Percentiles rank a stretch among this genome's conserved stretches.
phyloP scores from a whole-genome alignment of 2,113 vertebrate genomes.

The Pogona vitticeps region DNA sequence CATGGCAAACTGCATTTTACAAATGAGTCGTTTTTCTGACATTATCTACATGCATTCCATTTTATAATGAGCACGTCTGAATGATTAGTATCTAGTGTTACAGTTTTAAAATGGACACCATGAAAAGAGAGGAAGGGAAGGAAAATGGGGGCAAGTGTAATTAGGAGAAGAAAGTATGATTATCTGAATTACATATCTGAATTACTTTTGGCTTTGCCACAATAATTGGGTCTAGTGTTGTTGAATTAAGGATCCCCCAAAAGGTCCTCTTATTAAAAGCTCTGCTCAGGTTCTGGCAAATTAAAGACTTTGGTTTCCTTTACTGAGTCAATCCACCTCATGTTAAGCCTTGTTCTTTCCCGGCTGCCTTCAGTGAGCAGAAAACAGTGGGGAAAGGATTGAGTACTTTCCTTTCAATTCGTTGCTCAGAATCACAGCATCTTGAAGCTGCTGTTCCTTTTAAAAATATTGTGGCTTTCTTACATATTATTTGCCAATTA shows the following conservation, averaged over 20 bases:
- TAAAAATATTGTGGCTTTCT: too few relatives aligned
- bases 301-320: too few relatives aligned
- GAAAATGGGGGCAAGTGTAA: background rate
- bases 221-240: background rate
- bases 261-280: too few relatives aligned
- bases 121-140: background rate
- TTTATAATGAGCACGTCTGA: background rate
- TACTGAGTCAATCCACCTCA: too few relatives aligned
- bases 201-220: background rate
- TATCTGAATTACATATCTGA: background rate
- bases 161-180: background rate
- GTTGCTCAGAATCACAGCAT: too few relatives aligned
- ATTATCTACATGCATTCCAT: background rate
- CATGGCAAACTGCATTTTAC: background rate
- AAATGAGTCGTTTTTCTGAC: background rate
- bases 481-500: too few relatives aligned
- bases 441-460: too few relatives aligned
- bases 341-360: too few relatives aligned
- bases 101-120: background rate
- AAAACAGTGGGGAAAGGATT: too few relatives aligned
- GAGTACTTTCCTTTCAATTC: too few relatives aligned
- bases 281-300: too few relatives aligned
- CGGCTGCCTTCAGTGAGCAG: too few relatives aligned
- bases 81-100: background rate
- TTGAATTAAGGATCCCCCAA: background rate